These are phyloP conservation scores for Plecturocebus donacophilus DNA, from an alignment of 2,113 vertebrate species.

Conservation along the genomic window DNA sequence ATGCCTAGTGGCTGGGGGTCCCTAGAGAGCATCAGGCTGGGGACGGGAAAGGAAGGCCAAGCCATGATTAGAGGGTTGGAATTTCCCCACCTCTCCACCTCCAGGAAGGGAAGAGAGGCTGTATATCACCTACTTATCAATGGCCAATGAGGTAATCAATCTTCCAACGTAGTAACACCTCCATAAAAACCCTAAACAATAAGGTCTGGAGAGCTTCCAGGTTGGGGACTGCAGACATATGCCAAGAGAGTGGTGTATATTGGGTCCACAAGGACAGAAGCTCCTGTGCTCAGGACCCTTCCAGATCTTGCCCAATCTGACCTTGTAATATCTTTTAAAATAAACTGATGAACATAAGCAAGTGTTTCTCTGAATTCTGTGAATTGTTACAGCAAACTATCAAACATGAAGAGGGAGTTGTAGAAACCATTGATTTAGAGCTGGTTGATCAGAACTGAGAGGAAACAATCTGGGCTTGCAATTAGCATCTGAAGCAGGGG, in stretches of 20 bases:
- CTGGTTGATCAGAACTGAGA: not conserved
- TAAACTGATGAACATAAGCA: not conserved
- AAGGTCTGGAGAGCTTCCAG: not conserved
- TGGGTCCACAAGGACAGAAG: not conserved
- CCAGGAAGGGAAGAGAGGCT: not conserved
- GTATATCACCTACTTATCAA: not conserved
- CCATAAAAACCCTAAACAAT: not conserved
- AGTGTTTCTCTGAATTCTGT: not conserved
- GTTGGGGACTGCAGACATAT: not conserved
- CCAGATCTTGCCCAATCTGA: not conserved
- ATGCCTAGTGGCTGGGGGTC: not conserved
- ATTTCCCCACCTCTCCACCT: not conserved
- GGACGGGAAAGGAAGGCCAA: not conserved
- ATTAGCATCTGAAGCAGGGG: not conserved
- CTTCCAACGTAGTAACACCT: not conserved
- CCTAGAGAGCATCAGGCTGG: not conserved
- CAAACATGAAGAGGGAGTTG: not conserved
- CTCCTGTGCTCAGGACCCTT: not conserved
- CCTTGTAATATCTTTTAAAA: not conserved
- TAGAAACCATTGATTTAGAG: not conserved
- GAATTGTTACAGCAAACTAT: not conserved
- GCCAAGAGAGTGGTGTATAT: no score
- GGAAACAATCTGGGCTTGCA: not conserved
- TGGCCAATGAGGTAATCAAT: not conserved
- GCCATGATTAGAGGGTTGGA: not conserved